Evolutionary conservation across 2,888 invertebrate species (phyloP), one percentile per base, ranked within the genome.

Genomic region (Limnephilus auricula): DNA sequence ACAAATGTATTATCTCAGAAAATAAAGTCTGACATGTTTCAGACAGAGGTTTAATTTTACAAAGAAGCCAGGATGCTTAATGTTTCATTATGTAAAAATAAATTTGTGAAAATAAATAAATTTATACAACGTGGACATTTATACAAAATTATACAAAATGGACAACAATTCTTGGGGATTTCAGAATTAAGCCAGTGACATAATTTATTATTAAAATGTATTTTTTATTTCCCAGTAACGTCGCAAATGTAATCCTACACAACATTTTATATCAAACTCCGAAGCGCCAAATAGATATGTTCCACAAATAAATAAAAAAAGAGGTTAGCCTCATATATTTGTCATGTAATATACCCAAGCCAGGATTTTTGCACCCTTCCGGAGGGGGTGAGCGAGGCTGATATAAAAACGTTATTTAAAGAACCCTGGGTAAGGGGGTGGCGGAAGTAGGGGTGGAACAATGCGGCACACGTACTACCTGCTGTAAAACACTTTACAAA

Each of bases 261-360:
- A 65, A 65, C 25, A 25, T 65, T 65, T 65, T 65, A 65, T 65
- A n/a, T 6, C 25, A 65, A n/a, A n/a, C 25, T 34, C 34, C 32
- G 82, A 32, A 32, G 34, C 89, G 50, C 89, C 34, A 34, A 89
- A 83, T 79, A 89, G 82, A 89, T 89, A 89, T 45, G 82, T 89
- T 45, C 45, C 89, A 40, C 82, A 82, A 82, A 82, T 89, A 89
- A 89, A 89, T 65, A 65, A n/a, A 65, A 65, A 65, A 89, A 89
- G 78, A 78, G 90, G 90, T 85, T 90, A 84, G 79, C 85, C 90
- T 90, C 90, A 90, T 90, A 90, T 90, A 90, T 90, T 90, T 90
- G 90, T 90, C 90, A 90, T 90, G 90, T 90, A 65, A 65, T 65
- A 78, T 79, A 85, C 65, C 90, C 85, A 40, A 79, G 85, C 25